Evolutionary conservation across 1,140 invertebrate species (phyloP), one percentile per base, ranked within the genome.

Genomic region (Penaeus chinensis): DNA sequence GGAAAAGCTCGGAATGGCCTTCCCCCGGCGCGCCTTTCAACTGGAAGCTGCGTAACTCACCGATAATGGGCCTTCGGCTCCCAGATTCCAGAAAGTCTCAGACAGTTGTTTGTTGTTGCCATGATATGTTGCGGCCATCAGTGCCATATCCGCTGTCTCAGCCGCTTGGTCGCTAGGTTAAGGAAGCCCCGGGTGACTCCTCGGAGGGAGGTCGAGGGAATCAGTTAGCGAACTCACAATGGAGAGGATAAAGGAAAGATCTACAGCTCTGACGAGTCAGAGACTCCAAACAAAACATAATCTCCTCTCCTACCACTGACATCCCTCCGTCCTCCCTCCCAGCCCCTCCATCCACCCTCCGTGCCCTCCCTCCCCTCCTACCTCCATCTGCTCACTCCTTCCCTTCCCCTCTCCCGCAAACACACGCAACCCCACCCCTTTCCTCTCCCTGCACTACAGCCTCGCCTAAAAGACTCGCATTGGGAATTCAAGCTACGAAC

Each of bases 11-110:
- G 27, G 60, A 81, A 87, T 62, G 18, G 78, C 54, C 63, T 37
- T 27, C 37, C 66, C 18, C 19, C 18, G 37, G 77, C 37, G 84
- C 71, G 60, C 62, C 60, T 81, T 82, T 82, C 85, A 63, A 62
- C 79, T 87, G 79, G 85, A 76, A 76, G 69, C 54, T 61, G 85
- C n/a, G 79, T 87, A 87, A 87, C 78, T 81, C 85, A 82, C 66
- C 37, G 79, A 82, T 76, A 82, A 87, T 81, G 79, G 78, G 22
- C 1, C 54, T 74, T 79, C 27, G 84, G 63, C 62, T 80, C 54
- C 76, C 54, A 79, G 62, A 80, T 84, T 74, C 71, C 66, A 84
- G 47, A 74, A 76, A 61, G 66, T 62, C 62, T 54, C 20, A 47
- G 84, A 85, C 76, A 80, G 63, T 80, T 85, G 77, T 85, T 80